Conservation (phyloP, 2,888 invertebrate species). For the Melolontha melolontha region DNA sequence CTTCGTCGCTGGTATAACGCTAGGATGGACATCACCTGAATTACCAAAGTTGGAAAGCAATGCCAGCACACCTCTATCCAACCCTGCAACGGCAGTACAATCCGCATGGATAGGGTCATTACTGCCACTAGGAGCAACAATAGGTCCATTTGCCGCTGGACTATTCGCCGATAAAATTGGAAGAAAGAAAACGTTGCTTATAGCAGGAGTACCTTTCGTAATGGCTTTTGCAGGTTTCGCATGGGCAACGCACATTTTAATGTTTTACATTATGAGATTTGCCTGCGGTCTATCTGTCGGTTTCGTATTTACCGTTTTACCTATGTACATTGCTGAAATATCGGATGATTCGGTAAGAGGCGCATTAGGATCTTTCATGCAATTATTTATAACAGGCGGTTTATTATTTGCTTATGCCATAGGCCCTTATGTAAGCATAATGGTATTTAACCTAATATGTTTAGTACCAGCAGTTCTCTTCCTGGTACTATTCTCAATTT, state of each 20-base stretch:
- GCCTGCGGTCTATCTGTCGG: slow-evolving; percentile 65
- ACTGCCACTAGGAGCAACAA: slow-evolving; percentile 72
- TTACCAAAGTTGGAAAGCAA: slow-evolving; percentile 49
- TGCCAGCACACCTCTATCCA: slow-evolving; percentile 65
- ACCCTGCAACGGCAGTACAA: slow-evolving; percentile 68
- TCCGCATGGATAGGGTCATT: slow-evolving; percentile 81
- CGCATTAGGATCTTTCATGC: slow-evolving; percentile 80
- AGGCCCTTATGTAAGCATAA: slow-evolving; percentile 78
- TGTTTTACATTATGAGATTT: slow-evolving; percentile 46
- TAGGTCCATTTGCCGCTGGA: slow-evolving; percentile 77
- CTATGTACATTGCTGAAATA: slow-evolving; percentile 90
- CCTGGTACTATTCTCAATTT: slow-evolving; percentile 72
- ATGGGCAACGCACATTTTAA: slow-evolving; percentile 38
- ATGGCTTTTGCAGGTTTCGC: slow-evolving; percentile 61
- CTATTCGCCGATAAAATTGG: slow-evolving; percentile 73
- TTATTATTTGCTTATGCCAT: slow-evolving; percentile 75
- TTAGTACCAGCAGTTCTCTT: slow-evolving; percentile 66
- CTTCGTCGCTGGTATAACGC: slow-evolving; percentile 61
- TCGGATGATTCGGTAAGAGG: slow-evolving; percentile 85
- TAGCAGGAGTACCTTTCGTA: slow-evolving; percentile 75
- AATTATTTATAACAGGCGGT: slow-evolving; percentile 74
- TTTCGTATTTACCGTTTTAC: slow-evolving; percentile 77
- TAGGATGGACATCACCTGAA: slow-evolving; percentile 64
- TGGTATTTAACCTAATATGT: slow-evolving; percentile 73
- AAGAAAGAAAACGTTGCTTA: slow-evolving; percentile 72